Base-by-base conservation (phyloP, 2,797 vertebrate genomes). In the Spea hammondii region DNA sequence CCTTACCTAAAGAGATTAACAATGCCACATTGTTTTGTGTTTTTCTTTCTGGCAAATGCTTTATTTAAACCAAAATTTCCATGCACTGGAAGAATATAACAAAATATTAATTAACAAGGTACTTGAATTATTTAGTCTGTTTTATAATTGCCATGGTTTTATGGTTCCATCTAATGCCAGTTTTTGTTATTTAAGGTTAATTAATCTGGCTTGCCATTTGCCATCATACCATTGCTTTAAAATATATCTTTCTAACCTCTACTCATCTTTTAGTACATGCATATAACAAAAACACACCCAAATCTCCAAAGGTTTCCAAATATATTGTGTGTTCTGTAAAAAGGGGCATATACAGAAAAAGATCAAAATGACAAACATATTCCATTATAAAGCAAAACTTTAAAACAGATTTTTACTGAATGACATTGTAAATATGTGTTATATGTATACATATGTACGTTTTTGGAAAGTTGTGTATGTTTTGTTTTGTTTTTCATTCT, bases 391-490 rank as follows among this genome's bases (percentile, higher is more conserved):
- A 73, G 75, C 79, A 73, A 81, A 72, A 77, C 55, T 54, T 53
- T 64, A 69, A 68, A 67, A 48, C 5, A 79, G 32, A 71, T 77
- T 82, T 82, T 81, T 82, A 74, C 78, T 44, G 54, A 82, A 81
- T 60, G 54, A 93, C 93, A 94, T 87, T 97, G 95, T 97, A 96
- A 96, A 97, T 97, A 96, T 95, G 95, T 96, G 92, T 90, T 93
- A 95, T 96, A 95, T 95, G 95, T 96, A 96, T 92, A 96, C 94
- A 94, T 88, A 90, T 95, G 93, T 92, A 93, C 91, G 93, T 94
- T 93, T 89, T 84, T 79, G 2, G 79, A 76, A 84, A 86, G 86
- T 87, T 88, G 87, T 89, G 87, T 87, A 72, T 76, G 76, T 80
- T 80, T 70, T 70, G 88, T 86, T 86, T 79, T 83, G 86, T 90